Base-by-base conservation (phyloP, 1,140 invertebrate species). In the Asbolus verrucosus region DNA sequence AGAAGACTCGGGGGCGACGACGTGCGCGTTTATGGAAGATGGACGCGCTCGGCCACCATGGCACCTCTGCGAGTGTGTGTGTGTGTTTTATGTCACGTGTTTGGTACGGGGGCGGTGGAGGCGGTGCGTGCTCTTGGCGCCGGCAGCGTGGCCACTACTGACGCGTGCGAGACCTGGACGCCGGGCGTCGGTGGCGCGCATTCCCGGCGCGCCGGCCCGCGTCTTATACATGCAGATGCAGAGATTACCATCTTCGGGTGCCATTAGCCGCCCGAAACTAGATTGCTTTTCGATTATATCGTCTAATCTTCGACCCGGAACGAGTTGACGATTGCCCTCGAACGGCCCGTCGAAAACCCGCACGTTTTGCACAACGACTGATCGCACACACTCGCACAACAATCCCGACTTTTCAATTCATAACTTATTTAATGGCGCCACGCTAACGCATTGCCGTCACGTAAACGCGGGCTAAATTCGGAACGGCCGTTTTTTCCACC, bases 101-200 rank as follows among this genome's bases (percentile, higher is more conserved):
- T 46, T 30, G 59, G 15, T 21, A 27, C 18, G 11, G 8, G 19
- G 21, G 46, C 18, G 41, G 15, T 16, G 21, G 21, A 54, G 46
- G 14, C n/a, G 27, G 41, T 16, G 60, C 65, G 73, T 75, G 69
- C 50, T 50, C 31, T 21, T 68, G 66, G 41, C 50, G 67, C 65
- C 73, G 63, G 67, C 65, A 75, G 67, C 73, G 71, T 72, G 71
- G 71, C 73, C 66, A 72, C 73, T 72, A 74, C 75, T 77, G 71
- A 67, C 67, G 54, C 72, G 69, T 61, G 70, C 43, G 59, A 21
- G 69, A 65, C 39, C 63, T 66, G 71, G 71, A 71, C 69, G 63
- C 38, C 39, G 24, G 50, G 46, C 69, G 69, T 59, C 72, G 62
- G 50, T 27, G 65, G 54, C 43, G 63, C 54, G 39, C 39, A 39